A percentile compares a stretch with the other conserved stretches of the same genome.
Evolutionary conservation across 2,888 invertebrate species (phyloP).

Genomic region (Ectobius pallidus): DNA sequence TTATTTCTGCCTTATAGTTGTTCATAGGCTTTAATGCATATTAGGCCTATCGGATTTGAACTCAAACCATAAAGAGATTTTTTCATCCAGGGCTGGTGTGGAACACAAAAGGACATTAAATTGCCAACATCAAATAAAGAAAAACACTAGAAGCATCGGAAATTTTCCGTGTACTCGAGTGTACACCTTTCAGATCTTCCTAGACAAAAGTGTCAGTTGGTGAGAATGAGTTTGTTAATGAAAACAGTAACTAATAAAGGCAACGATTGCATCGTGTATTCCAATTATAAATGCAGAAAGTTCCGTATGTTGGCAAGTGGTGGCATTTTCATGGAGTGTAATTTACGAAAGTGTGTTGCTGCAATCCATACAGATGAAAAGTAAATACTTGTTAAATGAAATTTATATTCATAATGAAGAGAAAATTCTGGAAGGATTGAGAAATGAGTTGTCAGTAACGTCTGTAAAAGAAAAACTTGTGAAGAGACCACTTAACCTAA

Average conservation of each 20-base stretch:
- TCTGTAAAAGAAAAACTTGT: neutral
- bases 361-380: neutral
- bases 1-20: no score
- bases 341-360: neutral
- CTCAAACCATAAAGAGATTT: no score
- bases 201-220: no score
- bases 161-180: no score
- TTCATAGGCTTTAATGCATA: no score
- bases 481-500: neutral
- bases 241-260: neutral
- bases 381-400: neutral
- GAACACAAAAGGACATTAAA: no score
- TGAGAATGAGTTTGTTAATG: neutral
- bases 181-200: no score
- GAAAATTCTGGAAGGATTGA: neutral
- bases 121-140: no score
- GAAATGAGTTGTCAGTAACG: neutral
- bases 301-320: neutral
- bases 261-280: neutral
- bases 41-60: no score
- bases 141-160: no score
- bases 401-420: neutral
- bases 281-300: neutral
- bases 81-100: no score
- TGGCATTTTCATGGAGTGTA: neutral